Evolutionary conservation across 2,797 vertebrate species (phyloP).

Genomic region (Champsocephalus gunnari): DNA sequence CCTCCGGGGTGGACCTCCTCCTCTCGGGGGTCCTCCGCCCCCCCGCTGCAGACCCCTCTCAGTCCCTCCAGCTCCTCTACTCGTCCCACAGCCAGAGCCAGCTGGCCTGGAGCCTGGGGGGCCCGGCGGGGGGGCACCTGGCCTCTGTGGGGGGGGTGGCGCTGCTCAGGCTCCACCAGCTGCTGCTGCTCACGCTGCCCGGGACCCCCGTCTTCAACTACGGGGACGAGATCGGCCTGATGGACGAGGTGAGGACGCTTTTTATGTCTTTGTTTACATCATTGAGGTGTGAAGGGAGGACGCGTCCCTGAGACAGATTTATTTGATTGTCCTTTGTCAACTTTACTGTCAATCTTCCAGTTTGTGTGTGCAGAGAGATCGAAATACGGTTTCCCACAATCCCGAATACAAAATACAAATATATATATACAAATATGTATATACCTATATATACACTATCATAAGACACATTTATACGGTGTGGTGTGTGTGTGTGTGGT

Average conservation of each 20-base stretch:
- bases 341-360: no score
- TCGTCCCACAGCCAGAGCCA: constrained; percentile 50
- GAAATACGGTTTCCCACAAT: no score
- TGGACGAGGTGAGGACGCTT: constrained; percentile 73
- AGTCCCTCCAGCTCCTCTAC: constrained; percentile 70
- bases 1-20: constrained; percentile 81
- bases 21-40: constrained; percentile 75
- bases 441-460: no score
- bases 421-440: no score
- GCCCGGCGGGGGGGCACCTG: constrained; percentile 75
- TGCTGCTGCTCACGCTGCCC: constrained; percentile 88
- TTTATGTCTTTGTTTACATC: no score
- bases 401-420: no score
- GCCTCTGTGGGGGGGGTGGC: constrained; percentile 65
- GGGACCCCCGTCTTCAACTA: constrained; percentile 89
- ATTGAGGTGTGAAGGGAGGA: no score
- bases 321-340: no score
- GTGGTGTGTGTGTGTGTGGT: no score
- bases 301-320: no score
- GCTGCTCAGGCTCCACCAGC: constrained; percentile 78
- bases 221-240: constrained; percentile 90
- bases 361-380: no score
- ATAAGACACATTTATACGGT: no score
- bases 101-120: constrained; percentile 81
- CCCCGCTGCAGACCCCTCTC: neutral